These are phyloP conservation scores for Ictalurus punctatus DNA, from an alignment of 2,113 vertebrate species.

Conservation along the genomic window DNA sequence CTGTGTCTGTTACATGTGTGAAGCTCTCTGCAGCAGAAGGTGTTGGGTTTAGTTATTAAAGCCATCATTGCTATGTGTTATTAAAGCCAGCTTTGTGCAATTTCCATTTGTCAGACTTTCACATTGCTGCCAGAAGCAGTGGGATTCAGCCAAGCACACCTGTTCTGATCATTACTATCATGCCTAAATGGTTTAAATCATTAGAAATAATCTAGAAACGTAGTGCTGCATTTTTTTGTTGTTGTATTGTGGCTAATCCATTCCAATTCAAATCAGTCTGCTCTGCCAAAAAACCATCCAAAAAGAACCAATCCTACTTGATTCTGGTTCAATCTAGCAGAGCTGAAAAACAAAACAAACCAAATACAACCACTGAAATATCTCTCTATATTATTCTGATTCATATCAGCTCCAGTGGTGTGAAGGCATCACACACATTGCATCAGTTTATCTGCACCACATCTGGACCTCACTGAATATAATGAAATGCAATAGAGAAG, in stretches of 20 bases:
- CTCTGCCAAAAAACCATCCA: not conserved
- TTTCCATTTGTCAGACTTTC: not conserved
- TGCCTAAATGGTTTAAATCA: not conserved
- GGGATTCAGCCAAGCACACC: not conserved
- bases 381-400: not conserved
- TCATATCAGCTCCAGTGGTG: not conserved
- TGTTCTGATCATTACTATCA: constrained; percentile 3
- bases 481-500: constrained; percentile 15
- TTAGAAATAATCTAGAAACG: constrained; percentile 3
- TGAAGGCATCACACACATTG: not conserved
- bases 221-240: not conserved
- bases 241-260: not conserved
- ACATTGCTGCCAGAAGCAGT: constrained; percentile 8
- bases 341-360: constrained; percentile 20
- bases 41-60: constrained; percentile 28
- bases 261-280: constrained; percentile 39
- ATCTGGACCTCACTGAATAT: not conserved
- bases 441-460: not conserved
- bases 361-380: not conserved
- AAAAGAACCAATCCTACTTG: not conserved
- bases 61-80: not conserved
- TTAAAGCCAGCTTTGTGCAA: constrained; percentile 18
- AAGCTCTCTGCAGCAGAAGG: not conserved
- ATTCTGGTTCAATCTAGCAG: constrained; percentile 8
- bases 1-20: not conserved